Base-by-base conservation (phyloP, 1,140 invertebrate genomes). In the Eurosta solidaginis region DNA sequence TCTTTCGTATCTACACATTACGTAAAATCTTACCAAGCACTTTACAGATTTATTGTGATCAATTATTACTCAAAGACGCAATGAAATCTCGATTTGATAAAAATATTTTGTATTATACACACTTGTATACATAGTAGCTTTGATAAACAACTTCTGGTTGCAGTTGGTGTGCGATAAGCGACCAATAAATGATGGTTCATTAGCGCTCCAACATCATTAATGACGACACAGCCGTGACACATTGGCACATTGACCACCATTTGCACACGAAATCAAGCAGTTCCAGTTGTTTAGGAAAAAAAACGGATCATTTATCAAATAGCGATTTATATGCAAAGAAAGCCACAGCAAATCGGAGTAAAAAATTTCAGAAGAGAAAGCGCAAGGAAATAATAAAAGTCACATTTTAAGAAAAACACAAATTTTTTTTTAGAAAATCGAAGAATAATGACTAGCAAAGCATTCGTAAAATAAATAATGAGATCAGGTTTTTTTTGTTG, bases 151-250 rank as follows among this genome's bases (percentile, higher is more conserved):
- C 44, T 45, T 9, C 17, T 45, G 17, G n/a, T n/a, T n/a, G n/a
- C n/a, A n/a, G n/a, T n/a, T n/a, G n/a, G n/a, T n/a, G n/a, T n/a
- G n/a, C 59, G 59, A 36, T 68, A 68, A 68, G 59, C 59, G 22
- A 9, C 17, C 59, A 29, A 68, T 68, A 68, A 68, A 68, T 68
- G 59, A 68, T 33, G 36, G 36, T 68, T 42, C 59, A 68, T 68
- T 68, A 68, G 29, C 33, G 17, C 27, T 5, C 59, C 17, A 68
- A 22, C 36, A 40, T 68, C 59, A 68, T 68, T 68, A 68, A 20
- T 42, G 33, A n/a, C 33, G 40, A 40, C 33, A 68, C 36, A 20
- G 33, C 27, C 10, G 10, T 54, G 50, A n/a, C n/a, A n/a, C n/a
- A n/a, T n/a, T n/a, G 3, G 7, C 12, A 14, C 12, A 33, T 59